Conservation (phyloP, 2,888 invertebrate genomes). For the Catocala nupta region DNA sequence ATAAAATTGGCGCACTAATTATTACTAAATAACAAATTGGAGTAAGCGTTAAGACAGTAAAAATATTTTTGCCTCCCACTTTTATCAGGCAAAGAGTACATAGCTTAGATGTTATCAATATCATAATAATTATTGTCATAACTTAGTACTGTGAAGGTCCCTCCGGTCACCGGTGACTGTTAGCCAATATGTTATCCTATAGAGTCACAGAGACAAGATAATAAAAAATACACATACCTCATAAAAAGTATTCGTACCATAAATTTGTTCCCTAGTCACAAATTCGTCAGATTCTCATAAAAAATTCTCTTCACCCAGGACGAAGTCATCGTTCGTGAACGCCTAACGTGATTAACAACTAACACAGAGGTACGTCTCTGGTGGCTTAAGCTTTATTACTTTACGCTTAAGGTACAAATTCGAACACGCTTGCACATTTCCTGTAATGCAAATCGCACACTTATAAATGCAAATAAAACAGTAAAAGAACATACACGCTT, state of each 20-base stretch:
- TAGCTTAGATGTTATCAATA: too few relatives aligned
- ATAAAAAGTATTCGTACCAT: background rate
- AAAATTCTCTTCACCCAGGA: constrained; percentile 73
- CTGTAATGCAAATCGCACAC: constrained; percentile 34
- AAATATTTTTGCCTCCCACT: too few relatives aligned
- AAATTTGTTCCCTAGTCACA: background rate
- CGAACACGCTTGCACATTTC: constrained; percentile 47
- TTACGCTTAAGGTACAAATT: constrained; percentile 54
- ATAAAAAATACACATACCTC: background rate
- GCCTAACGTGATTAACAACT: constrained; percentile 78
- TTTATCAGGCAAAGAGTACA: too few relatives aligned
- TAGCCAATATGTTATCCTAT: too few relatives aligned
- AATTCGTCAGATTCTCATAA: constrained; percentile 35
- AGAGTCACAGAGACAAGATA: too few relatives aligned
- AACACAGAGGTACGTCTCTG: constrained; percentile 77
- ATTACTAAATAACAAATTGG: too few relatives aligned
- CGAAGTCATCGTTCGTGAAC: constrained; percentile 87
- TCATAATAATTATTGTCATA: too few relatives aligned
- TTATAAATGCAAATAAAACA: background rate
- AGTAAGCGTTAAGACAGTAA: too few relatives aligned
- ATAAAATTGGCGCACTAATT: too few relatives aligned
- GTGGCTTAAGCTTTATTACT: constrained; percentile 63
- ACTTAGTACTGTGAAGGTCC: too few relatives aligned
- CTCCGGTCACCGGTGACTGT: too few relatives aligned
- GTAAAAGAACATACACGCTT: constrained; percentile 27